Evolutionary conservation across 2,888 invertebrate species (phyloP).

Genomic region (Notocelia uddmanniana): DNA sequence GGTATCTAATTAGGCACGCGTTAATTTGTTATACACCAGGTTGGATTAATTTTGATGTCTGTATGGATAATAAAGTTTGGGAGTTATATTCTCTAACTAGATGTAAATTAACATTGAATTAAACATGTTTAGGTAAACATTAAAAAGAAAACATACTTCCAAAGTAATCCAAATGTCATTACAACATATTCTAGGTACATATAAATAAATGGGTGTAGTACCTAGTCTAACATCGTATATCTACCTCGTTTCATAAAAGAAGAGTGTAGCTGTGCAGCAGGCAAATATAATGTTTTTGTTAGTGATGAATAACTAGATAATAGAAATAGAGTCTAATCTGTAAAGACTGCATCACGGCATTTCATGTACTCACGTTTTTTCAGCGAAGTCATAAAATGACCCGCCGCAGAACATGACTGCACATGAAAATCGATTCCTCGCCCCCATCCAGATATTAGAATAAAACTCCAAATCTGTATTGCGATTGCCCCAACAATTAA

Average conservation of each 20-base stretch:
- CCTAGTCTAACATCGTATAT: too few relatives aligned
- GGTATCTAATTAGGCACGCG: conserved; percentile 64
- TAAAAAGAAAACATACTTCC: neutral
- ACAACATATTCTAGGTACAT: too few relatives aligned
- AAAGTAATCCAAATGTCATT: neutral
- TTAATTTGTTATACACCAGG: conserved; percentile 48
- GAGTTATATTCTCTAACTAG: conserved; percentile 11
- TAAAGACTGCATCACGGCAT: neutral
- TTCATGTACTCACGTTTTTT: neutral
- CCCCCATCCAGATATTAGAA: conserved; percentile 62
- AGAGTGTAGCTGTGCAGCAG: too few relatives aligned
- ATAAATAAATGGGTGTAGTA: too few relatives aligned
- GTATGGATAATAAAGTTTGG: conserved; percentile 35
- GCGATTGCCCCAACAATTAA: conserved; percentile 72
- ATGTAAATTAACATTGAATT: neutral
- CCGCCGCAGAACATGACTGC: neutral
- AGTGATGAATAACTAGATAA: neutral
- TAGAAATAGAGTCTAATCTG: neutral
- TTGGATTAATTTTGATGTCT: conserved; percentile 44
- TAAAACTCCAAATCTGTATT: conserved; percentile 71
- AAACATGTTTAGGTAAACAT: neutral
- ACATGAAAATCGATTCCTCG: conserved; percentile 52
- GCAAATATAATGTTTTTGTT: too few relatives aligned
- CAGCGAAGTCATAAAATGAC: neutral
- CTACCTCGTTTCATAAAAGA: too few relatives aligned